These are phyloP conservation scores for Ia io DNA, from an alignment of 2,113 vertebrate genomes.

Conservation along the genomic window DNA sequence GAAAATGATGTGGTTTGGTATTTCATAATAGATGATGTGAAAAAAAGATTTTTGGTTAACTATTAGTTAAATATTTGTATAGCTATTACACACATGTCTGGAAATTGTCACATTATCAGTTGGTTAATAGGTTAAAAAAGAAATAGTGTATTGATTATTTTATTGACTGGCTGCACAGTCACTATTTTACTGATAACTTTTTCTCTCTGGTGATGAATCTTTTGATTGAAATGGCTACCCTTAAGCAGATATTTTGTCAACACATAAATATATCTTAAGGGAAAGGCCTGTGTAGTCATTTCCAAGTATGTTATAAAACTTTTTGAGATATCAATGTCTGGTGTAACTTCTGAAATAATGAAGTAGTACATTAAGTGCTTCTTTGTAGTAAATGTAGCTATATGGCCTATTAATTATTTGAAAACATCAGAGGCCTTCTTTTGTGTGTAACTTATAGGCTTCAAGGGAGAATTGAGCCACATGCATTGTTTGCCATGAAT, in stretches of 20 bases:
- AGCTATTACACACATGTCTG: not conserved
- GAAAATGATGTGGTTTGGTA: not conserved
- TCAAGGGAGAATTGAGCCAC: slow-evolving; percentile 19
- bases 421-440: slow-evolving; percentile 22
- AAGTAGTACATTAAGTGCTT: slow-evolving; percentile 23
- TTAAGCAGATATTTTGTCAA: slow-evolving; percentile 40
- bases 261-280: not conserved
- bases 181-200: not conserved
- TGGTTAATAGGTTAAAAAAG: slow-evolving; percentile 31
- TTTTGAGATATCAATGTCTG: slow-evolving; percentile 47
- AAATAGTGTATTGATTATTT: not conserved
- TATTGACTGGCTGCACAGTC: not conserved
- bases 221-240: slow-evolving; percentile 22
- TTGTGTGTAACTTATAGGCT: not conserved
- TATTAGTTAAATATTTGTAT: slow-evolving; percentile 16
- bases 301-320: not conserved
- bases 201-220: not conserved
- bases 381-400: slow-evolving; percentile 16
- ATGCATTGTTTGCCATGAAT: slow-evolving; percentile 48
- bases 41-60: slow-evolving; percentile 18
- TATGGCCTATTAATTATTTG: slow-evolving; percentile 49
- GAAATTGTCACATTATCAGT: slow-evolving; percentile 10
- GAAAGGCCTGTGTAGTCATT: slow-evolving; percentile 25
- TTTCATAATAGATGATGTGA: not conserved
- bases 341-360: slow-evolving; percentile 50